Evolutionary conservation across 37 sponge, comb jelly and placozoan genomes (phyloP).

Genomic region (Haliclona indistincta): DNA sequence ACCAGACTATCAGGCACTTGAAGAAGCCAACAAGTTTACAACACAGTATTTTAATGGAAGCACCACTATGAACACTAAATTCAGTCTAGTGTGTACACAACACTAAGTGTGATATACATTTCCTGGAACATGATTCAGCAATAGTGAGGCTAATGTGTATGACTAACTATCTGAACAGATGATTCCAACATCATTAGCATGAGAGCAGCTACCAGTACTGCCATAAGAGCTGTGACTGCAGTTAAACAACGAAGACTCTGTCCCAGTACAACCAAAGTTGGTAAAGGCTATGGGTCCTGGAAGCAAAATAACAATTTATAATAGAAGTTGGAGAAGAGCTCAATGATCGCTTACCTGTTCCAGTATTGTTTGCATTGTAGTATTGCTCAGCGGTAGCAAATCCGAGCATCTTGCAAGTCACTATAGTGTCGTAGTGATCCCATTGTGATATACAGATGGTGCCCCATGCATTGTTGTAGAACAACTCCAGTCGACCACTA

Average conservation of each 20-base stretch:
- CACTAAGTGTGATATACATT: no score
- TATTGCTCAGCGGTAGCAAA: neutral
- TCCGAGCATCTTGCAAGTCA: neutral
- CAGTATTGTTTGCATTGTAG: neutral
- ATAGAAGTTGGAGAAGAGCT: neutral
- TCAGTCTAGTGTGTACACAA: no score
- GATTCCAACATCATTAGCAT: constrained; percentile 33
- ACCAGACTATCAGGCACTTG: no score
- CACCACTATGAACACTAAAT: no score
- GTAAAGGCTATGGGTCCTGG: neutral
- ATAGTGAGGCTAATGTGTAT: no score
- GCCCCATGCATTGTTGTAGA: neutral
- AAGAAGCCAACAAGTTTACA: no score
- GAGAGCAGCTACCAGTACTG: neutral
- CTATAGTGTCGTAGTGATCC: neutral
- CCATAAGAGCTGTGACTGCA: neutral
- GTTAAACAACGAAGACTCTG: neutral
- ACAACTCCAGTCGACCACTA: neutral
- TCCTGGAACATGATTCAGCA: no score
- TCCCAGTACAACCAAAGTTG: neutral
- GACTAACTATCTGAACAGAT: constrained; percentile 62
- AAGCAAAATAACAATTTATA: no score
- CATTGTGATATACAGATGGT: neutral
- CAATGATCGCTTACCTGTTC: neutral
- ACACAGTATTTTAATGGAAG: no score